Percentiles rank a stretch among this genome's conserved stretches.
phyloP scores from a whole-genome alignment of 2,888 invertebrate species.

The Xanthostigma xanthostigma region DNA sequence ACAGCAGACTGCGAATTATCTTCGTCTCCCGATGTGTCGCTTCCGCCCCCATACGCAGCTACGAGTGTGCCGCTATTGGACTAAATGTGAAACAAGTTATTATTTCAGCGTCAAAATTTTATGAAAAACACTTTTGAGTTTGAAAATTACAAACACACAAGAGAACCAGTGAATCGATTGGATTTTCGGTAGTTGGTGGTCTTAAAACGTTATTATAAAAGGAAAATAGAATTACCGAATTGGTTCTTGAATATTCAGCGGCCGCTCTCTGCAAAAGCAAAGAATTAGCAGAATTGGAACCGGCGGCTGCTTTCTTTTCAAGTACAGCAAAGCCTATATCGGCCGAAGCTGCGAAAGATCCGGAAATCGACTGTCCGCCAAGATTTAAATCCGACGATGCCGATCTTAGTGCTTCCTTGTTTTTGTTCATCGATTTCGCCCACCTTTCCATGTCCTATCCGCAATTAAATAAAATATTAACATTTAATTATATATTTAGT shows the following conservation, averaged over 20 bases:
- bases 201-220: too few relatives aligned
- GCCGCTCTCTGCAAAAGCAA: not conserved
- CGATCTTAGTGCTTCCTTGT: conserved; percentile 55
- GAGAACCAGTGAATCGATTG: too few relatives aligned
- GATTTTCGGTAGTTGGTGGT: too few relatives aligned
- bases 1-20: conserved; percentile 39
- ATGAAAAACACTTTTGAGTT: too few relatives aligned
- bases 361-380: conserved; percentile 7
- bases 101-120: not conserved
- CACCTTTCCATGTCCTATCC: conserved; percentile 71
- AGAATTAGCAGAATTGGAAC: not conserved
- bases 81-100: not conserved
- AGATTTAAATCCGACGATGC: not conserved
- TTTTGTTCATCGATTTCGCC: conserved; percentile 95
- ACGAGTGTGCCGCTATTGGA: conserved; percentile 36
- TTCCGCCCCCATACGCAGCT: conserved; percentile 65
- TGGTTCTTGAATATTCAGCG: too few relatives aligned
- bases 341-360: conserved; percentile 57
- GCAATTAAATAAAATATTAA: not conserved
- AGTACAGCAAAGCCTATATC: conserved; percentile 88
- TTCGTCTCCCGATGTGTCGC: conserved; percentile 35
- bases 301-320: conserved; percentile 48
- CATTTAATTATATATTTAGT: too few relatives aligned
- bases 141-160: too few relatives aligned
- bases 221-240: too few relatives aligned